phyloP scores from a whole-genome alignment of 1,140 invertebrate genomes.

The Sarcophaga bullata region DNA sequence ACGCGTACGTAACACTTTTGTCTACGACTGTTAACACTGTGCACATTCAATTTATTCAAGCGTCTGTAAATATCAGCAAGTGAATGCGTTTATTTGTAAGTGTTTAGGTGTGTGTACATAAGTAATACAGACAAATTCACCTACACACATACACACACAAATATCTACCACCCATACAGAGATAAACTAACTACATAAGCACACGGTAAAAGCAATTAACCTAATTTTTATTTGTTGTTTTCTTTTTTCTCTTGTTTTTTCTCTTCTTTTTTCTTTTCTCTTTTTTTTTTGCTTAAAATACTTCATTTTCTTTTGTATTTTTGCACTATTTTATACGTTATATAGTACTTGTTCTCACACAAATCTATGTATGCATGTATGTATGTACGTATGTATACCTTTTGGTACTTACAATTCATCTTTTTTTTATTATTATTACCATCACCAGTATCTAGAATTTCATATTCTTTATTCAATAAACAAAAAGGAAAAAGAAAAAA shows the following conservation, averaged over 20 bases:
- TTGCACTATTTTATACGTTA: conserved; percentile 21
- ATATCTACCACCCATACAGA: neutral
- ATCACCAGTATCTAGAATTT: neutral
- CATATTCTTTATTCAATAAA: conserved; percentile 13
- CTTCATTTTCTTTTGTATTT: neutral
- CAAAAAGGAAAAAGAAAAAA: neutral
- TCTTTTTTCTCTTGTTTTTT: neutral
- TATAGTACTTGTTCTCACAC: neutral
- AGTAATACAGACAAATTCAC: conserved; percentile 29
- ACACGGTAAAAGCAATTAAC: conserved; percentile 40
- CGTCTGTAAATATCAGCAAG: no score
- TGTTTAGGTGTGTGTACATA: conserved; percentile 4
- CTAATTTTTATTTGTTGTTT: conserved; percentile 23
- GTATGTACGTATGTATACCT: no score
- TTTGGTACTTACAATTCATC: neutral
- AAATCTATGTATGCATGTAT: neutral
- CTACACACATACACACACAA: no score
- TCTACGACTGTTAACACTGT: no score
- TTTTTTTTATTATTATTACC: conserved; percentile 17
- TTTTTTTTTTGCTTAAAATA: conserved; percentile 17
- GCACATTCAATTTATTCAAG: no score
- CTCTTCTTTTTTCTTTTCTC: no score
- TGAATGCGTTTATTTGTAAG: neutral
- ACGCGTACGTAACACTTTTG: no score
- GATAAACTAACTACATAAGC: conserved; percentile 35